A percentile compares a stretch with the other conserved stretches of the same genome.
Conservation (phyloP, 2,888 invertebrate species). For the Camponotus fellah region DNA sequence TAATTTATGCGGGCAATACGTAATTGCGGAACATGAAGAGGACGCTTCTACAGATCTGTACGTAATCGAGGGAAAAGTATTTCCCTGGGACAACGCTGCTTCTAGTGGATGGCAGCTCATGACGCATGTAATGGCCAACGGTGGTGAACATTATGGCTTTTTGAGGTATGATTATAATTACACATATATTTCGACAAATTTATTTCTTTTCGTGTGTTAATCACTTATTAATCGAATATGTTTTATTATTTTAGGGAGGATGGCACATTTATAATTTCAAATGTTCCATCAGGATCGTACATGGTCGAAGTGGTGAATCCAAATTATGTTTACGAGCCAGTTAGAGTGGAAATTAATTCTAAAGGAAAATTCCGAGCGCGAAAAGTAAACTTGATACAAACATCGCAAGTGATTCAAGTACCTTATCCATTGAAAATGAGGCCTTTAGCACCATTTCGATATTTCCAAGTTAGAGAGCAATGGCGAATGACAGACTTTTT, state of each 20-base stretch:
- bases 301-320: constrained; percentile 97
- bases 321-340: constrained; percentile 96
- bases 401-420: constrained; percentile 95
- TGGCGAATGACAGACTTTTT: constrained; percentile 99
- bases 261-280: constrained; percentile 95
- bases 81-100: constrained; percentile 90
- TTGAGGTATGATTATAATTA: constrained; percentile 87
- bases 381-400: constrained; percentile 97
- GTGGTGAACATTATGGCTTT: constrained; percentile 95
- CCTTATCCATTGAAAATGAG: constrained; percentile 97
- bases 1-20: constrained; percentile 55
- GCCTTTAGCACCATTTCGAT: constrained; percentile 92
- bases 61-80: constrained; percentile 93
- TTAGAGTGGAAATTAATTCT: constrained; percentile 98
- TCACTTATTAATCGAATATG: not conserved
- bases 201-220: not conserved
- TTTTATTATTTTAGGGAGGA: constrained; percentile 90
- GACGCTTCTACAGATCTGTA: constrained; percentile 88
- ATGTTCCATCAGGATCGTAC: constrained; percentile 97
- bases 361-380: constrained; percentile 98
- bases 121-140: constrained; percentile 94
- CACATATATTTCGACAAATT: not conserved
- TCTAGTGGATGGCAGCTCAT: constrained; percentile 91
- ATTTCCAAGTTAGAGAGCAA: constrained; percentile 98
- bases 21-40: constrained; percentile 84